Conservation (phyloP, 2,113 vertebrate species). For the Eubucco bourcierii region DNA sequence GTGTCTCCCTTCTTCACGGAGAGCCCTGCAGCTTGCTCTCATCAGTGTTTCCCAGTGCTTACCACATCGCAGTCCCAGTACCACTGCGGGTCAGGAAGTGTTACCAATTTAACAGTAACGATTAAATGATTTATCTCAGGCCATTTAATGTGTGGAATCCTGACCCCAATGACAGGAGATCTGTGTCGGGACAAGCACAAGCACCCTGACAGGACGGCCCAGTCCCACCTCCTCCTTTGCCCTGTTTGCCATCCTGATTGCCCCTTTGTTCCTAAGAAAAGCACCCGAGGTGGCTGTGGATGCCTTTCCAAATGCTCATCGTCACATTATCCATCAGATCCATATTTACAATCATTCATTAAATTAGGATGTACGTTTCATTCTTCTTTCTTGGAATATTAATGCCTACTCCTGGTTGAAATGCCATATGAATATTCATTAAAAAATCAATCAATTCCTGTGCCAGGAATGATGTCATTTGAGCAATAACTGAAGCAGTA, state of each 20-base stretch:
- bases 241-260: background rate
- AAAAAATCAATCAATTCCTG: constrained; percentile 52
- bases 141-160: background rate
- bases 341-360: constrained; percentile 58
- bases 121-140: background rate
- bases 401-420: constrained; percentile 59
- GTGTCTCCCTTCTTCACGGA: background rate
- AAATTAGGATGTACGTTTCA: constrained; percentile 59
- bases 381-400: constrained; percentile 70
- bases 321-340: constrained; percentile 53
- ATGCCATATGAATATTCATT: constrained; percentile 71
- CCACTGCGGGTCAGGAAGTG: no score
- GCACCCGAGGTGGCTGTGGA: constrained; percentile 33
- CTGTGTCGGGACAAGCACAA: background rate
- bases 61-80: fast-evolving
- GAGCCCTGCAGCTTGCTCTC: background rate
- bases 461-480: constrained; percentile 50
- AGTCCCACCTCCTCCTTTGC: background rate
- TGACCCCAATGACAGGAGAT: fast-evolving
- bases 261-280: constrained; percentile 21
- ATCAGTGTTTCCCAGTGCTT: background rate
- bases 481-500: constrained; percentile 56
- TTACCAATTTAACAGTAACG: background rate
- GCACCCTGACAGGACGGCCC: background rate
- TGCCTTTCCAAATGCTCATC: constrained; percentile 27